Evolutionary conservation across 2,888 invertebrate genomes (phyloP).

Genomic region (Idaea biselata): DNA sequence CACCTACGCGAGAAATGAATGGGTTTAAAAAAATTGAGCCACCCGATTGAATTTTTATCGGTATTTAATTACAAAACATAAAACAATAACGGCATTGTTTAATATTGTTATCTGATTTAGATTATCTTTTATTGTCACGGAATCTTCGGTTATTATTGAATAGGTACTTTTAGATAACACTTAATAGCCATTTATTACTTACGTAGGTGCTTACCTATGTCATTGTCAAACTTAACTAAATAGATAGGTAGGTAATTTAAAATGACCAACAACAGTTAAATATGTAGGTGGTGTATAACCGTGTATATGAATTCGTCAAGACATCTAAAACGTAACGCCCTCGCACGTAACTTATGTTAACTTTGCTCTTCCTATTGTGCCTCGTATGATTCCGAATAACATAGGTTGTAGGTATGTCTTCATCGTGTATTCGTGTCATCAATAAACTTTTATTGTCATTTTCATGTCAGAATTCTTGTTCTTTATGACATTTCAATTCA

Average conservation of each 20-base stretch:
- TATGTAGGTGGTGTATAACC: background rate
- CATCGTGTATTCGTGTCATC: background rate
- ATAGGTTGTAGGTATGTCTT: background rate
- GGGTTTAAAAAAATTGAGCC: constrained; percentile 25
- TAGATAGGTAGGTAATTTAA: background rate
- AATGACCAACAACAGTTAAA: background rate
- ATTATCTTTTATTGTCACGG: constrained; percentile 34
- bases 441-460: background rate
- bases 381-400: background rate
- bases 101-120: constrained; percentile 29
- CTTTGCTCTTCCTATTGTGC: background rate
- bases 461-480: background rate
- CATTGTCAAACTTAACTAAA: background rate
- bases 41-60: constrained; percentile 33
- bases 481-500: background rate
- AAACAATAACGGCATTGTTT: constrained; percentile 39
- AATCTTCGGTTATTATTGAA: constrained; percentile 26
- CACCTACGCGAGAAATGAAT: constrained; percentile 52
- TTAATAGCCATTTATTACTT: constrained; percentile 9
- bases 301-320: background rate
- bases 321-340: background rate
- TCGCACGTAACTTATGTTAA: background rate
- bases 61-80: constrained; percentile 41
- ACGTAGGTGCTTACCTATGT: background rate
- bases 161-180: constrained; percentile 12